These are phyloP conservation scores for Bombus ignitus DNA, from an alignment of 1,140 invertebrate species.

Conservation along the genomic window DNA sequence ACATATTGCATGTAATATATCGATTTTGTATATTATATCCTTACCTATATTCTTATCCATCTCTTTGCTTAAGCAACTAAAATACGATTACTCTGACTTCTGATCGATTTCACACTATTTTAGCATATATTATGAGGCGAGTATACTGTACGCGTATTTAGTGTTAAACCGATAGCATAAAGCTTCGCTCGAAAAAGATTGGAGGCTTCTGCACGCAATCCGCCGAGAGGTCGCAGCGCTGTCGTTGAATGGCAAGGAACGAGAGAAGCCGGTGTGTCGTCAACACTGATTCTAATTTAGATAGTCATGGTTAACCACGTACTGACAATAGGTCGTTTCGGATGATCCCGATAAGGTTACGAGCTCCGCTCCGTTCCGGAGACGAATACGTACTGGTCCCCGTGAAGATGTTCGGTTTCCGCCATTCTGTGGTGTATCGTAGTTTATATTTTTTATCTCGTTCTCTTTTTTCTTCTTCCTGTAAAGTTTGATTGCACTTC, in stretches of 20 bases:
- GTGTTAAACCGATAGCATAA: not conserved
- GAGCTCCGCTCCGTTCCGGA: slow-evolving; percentile 56
- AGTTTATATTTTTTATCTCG: not conserved
- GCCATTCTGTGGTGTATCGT: not conserved
- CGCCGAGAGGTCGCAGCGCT: slow-evolving; percentile 12
- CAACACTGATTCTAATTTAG: slow-evolving; percentile 79
- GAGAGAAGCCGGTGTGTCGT: slow-evolving; percentile 59
- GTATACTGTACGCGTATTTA: not conserved
- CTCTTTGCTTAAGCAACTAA: not conserved
- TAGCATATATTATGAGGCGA: not conserved
- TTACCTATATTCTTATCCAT: not conserved
- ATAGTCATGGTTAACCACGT: slow-evolving; percentile 77
- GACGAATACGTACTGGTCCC: slow-evolving; percentile 28
- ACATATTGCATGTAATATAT: not conserved
- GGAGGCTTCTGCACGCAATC: not conserved
- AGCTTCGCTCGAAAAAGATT: slow-evolving; percentile 17
- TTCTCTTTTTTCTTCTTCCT: not conserved
- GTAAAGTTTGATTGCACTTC: not conserved
- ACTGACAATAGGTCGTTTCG: slow-evolving; percentile 76
- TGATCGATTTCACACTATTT: not conserved
- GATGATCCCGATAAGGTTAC: slow-evolving; percentile 71
- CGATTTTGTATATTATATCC: not conserved
- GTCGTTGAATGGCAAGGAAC: slow-evolving; percentile 36
- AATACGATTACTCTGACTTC: not conserved
- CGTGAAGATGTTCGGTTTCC: slow-evolving; percentile 20